Base-by-base conservation (phyloP, 2,113 vertebrate genomes). In the Vidua chalybeata region DNA sequence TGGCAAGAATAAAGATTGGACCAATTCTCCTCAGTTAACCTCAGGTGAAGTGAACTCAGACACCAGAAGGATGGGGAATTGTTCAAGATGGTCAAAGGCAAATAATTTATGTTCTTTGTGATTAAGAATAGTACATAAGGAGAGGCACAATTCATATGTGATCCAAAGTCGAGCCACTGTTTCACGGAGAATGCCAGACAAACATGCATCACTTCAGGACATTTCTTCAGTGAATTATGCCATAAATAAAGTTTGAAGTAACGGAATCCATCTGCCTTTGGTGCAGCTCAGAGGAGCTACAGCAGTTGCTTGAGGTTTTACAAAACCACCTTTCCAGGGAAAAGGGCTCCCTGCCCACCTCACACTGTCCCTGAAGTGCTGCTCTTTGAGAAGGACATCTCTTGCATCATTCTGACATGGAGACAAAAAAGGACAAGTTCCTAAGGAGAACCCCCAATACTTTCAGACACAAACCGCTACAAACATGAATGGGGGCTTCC, bases 101-200 rank as follows among this genome's bases (percentile, higher is more conserved):
- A 80, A 19, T 27, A 37, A 80, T 73, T 26, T 4, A 2, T 10
- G 7, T 27, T 75, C 48, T 56, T 23, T 2, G 3, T 35, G 37
- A 87, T 56, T 48, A 54, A 52, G 58, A 56, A 35, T 0, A 35
- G 6, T 6, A 39, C 9, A 13, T 20, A 3, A 13, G 10, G 31
- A 9, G 8, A 64, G 63, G 37, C 18, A 58, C n/a, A 30, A 11
- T 21, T 24, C 1, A 1, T 11, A 11, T 2, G 5, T 3, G 6
- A 37, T 11, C 63, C 74, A 49, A 73, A 68, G 46, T 49, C 58
- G 80, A 69, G 78, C 3, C 41, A 31, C 43, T 41, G 16, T 35
- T 63, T 55, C 49, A 45, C 41, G 54, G 33, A 79, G 39, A 61
- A 59, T 16, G 2, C 1, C 39, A 59, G 41, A 41, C 41, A 63